Evolutionary conservation across 53 echinoderm and acorn worm species (phyloP), one percentile per base, ranked within the genome.

Genomic region (Temnopleurus reevesii): DNA sequence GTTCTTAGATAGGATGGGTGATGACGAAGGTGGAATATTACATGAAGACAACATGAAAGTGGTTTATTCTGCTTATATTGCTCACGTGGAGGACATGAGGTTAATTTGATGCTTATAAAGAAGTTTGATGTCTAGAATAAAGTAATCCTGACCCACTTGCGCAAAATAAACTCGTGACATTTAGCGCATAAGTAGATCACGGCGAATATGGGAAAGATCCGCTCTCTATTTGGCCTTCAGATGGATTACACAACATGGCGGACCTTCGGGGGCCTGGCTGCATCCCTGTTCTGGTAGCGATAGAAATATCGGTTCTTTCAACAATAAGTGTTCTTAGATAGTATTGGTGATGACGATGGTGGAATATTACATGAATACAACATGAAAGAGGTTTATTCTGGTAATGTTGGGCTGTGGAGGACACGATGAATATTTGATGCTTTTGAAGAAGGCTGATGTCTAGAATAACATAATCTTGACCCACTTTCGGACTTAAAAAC

Each of bases 381-480:
- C n/a, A 41, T 18, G 34, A 30, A 33, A 13, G 15, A 31, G 63
- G 17, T 63, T 33, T 63, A 17, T 63, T 63, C 30, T 34, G 33
- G 63, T 63, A 63, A 71, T 38, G 6, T 41, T 19, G 21, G 36
- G 19, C 7, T 10, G 36, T 38, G 19, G 71, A 71, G 41, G 43
- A 41, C 41, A 41, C n/a, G 41, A 41, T 15, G 36, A 41, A 38
- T 38, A 71, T 23, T 21, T n/a, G 41, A 71, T 71, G 71, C 41
- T 41, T 38, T 19, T 71, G 36, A 38, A 12, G 71, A 71, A 71
- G 36, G 36, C 41, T 71, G 71, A 27, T 33, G 63, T 41, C 6
- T 36, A 41, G n/a, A 71, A 71, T 71, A 21, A 41, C n/a, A 21
- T n/a, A 38, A 36, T 38, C 71, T 71, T 71, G 71, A 71, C 71